Evolutionary conservation across 2,888 invertebrate species (phyloP), one percentile per base, ranked within the genome.

Genomic region (Xiphydria camelus): DNA sequence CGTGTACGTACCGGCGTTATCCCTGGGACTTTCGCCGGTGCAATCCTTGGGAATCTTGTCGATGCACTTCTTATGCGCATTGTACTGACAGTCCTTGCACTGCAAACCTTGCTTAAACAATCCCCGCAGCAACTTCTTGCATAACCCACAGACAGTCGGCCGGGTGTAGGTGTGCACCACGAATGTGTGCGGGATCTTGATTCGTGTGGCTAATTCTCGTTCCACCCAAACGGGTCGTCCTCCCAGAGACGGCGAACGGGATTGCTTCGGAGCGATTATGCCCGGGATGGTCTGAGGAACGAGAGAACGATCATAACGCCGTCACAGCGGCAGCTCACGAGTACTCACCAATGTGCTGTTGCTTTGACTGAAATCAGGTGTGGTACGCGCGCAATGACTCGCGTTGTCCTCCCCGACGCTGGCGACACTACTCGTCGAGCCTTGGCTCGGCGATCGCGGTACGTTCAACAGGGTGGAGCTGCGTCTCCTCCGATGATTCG

Each of bases 31-130:
- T 80, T 94, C 93, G 31, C 89, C 92, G 22, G 88, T 84, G 76
- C 94, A 94, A 78, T 94, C 92, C 78, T 89, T 91, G 22, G 94
- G 92, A 70, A 93, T 87, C 77, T 86, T 86, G 22, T 91, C 91
- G 67, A 91, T 82, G 70, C 96, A 96, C 77, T 95, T 96, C 75
- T 94, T 89, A 77, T 97, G 96, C 51, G 91, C 91, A 79, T 96
- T 96, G 79, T 92, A 94, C 74, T 93, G 93, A 77, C 96, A 96
- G 80, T 97, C 98, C 76, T 90, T 88, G 77, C 99, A 99, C 77
- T 98, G 98, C 61, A 95, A 79, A 45, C 98, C 98, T 79, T 98
- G 97, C 73, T 92, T 93, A 79, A 97, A 95, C 37, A 98, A 80
- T 0, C 98, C 98, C 58, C 91, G 89, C 53, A 99, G 83, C 63